These are phyloP conservation scores for Rhinopomastus cyanomelas DNA, from an alignment of 2,113 vertebrate genomes.

Conservation along the genomic window DNA sequence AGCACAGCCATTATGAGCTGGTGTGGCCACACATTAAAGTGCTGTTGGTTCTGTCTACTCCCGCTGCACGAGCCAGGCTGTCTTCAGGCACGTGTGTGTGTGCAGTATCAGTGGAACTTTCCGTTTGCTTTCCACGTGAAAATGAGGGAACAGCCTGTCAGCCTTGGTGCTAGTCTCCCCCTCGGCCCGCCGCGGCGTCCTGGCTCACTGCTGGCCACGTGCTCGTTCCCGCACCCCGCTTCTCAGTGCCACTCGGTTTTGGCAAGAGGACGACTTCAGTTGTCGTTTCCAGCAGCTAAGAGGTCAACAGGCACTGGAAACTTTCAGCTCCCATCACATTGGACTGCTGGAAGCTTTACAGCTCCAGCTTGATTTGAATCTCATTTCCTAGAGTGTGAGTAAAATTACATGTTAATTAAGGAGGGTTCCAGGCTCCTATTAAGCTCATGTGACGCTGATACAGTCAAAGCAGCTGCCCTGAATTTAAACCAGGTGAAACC, in stretches of 20 bases:
- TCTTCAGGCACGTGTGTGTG: constrained; percentile 24
- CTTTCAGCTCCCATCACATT: not conserved
- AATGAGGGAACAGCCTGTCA: not conserved
- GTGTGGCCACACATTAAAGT: constrained; percentile 21
- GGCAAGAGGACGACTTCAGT: not conserved
- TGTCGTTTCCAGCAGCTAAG: not conserved
- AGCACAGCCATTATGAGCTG: not conserved
- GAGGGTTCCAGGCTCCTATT: not conserved
- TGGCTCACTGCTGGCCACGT: not conserved
- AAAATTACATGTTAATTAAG: not conserved
- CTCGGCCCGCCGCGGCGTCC: not conserved
- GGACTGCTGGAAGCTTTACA: not conserved
- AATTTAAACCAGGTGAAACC: not conserved
- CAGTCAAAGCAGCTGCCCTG: not conserved
- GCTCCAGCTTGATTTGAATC: not conserved
- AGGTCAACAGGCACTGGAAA: not conserved
- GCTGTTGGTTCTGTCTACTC: constrained; percentile 42
- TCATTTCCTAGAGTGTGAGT: not conserved
- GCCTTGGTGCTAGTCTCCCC: not conserved
- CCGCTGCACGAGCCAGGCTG: not conserved
- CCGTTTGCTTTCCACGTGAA: not conserved
- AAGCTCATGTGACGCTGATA: not conserved
- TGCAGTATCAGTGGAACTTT: constrained; percentile 8
- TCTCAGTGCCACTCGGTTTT: not conserved
- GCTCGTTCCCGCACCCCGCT: not conserved